Evolutionary conservation across 2,797 vertebrate genomes (phyloP).

Genomic region (Mus minutoides): DNA sequence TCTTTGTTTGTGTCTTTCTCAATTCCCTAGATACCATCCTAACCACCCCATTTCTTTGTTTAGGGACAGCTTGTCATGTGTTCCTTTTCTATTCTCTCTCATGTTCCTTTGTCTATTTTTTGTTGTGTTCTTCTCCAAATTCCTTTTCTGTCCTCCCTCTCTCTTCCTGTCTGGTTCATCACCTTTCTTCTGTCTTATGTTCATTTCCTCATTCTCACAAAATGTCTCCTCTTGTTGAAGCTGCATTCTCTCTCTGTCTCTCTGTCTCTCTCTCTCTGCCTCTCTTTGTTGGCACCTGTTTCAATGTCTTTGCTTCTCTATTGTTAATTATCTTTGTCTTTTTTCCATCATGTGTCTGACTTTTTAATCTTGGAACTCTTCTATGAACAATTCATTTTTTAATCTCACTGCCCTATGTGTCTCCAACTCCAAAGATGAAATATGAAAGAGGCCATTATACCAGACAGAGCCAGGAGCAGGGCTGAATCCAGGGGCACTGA

Average conservation of each 20-base stretch:
- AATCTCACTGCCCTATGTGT: not conserved
- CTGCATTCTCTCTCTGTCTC: not conserved
- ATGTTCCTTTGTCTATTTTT: accelerated
- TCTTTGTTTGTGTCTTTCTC: not conserved
- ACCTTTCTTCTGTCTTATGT: not conserved
- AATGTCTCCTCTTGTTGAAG: not conserved
- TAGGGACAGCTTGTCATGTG: not conserved
- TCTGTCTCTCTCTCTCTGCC: too few relatives aligned
- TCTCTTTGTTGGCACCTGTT: not conserved
- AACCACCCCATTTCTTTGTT: not conserved
- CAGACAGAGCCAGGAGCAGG: not conserved
- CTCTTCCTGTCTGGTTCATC: not conserved
- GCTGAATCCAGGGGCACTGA: not conserved
- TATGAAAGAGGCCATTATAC: not conserved
- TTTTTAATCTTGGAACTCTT: not conserved
- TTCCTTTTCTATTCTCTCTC: not conserved
- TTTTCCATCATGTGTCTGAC: not conserved
- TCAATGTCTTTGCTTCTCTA: not conserved
- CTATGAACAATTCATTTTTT: not conserved
- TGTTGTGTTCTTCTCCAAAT: not conserved
- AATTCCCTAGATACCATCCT: not conserved
- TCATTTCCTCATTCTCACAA: not conserved
- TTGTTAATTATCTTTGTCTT: not conserved
- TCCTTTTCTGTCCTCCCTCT: not conserved
- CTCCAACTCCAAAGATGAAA: not conserved